Base-by-base conservation (phyloP, 2,113 vertebrate species). In the Leptocoma aspasia region DNA sequence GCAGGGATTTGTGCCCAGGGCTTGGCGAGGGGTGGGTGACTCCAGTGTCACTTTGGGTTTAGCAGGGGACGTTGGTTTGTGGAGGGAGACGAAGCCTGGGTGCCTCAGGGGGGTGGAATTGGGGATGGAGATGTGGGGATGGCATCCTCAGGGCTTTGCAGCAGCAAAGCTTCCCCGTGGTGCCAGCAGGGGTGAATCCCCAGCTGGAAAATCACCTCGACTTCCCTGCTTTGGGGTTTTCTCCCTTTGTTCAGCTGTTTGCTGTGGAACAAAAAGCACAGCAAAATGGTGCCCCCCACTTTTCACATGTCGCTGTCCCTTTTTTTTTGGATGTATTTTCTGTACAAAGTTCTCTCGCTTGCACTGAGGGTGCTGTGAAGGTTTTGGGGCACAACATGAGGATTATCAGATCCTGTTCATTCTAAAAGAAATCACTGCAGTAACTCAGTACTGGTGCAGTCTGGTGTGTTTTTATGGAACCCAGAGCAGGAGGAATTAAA, bases 241-340 rank as follows among this genome's bases (percentile, higher is more conserved):
- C 35, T 0, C 6, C 14, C 15, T 50, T 63, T 52, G 13, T 47
- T 82, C 70, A 53, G 50, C n/a, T 52, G 1, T 33, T 71, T 78
- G 15, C 35, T 50, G 14, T 17, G 37, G 50, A 23, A 9, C 12
- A 80, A 54, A 63, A 15, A 52, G 22, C 30, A 19, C 21, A 20
- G 21, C 4, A 12, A 7, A n/a, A 19, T 8, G 21, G 8, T 28
- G 7, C 2, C 17, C 13, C 13, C 0, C 13, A 21, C 30, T 69
- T 66, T 21, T 44, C 33, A 16, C 4, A 0, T 0, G 0, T 26
- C 39, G 0, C 5, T 37, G 18, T 13, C 31, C 24, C 23, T 60
- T 54, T 27, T 52, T 22, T 54, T 21, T 20, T 14, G 3, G 4
- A 24, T 5, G 2, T 56, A 5, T 77, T 84, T 84, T 52, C 44